Conservation (phyloP, 2,888 invertebrate genomes). For the Drosophila nigricruria region DNA sequence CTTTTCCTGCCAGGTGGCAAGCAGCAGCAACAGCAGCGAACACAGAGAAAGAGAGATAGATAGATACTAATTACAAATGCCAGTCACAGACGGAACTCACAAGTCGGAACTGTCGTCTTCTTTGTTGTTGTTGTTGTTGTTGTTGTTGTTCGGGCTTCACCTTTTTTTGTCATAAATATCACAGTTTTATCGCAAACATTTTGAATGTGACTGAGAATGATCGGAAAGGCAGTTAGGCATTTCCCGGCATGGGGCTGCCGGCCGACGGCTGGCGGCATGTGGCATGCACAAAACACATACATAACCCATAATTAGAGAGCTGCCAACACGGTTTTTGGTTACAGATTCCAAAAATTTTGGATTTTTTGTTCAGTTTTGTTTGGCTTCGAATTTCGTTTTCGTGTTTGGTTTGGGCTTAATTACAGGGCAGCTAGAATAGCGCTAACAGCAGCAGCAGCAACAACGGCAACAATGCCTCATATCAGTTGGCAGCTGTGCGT, state of each 20-base stretch:
- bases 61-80: constrained; percentile 69
- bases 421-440: constrained; percentile 49
- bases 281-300: background rate
- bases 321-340: constrained; percentile 22
- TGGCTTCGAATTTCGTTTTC: constrained; percentile 9
- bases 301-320: constrained; percentile 38
- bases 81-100: constrained; percentile 51
- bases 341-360: constrained; percentile 17
- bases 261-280: too few relatives aligned
- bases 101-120: constrained; percentile 18
- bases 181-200: constrained; percentile 48
- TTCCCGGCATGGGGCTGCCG: constrained; percentile 38
- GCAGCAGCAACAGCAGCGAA: background rate
- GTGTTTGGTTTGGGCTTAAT: constrained; percentile 52
- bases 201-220: constrained; percentile 31
- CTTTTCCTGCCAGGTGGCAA: constrained; percentile 41
- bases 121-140: constrained; percentile 24
- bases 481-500: constrained; percentile 57
- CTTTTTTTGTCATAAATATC: constrained; percentile 53
- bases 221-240: constrained; percentile 42
- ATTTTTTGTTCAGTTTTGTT: background rate
- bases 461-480: constrained; percentile 16
- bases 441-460: constrained; percentile 4
- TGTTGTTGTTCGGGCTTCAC: background rate
- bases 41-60: background rate